A percentile compares a stretch with the other conserved stretches of the same genome.
phyloP scores from a whole-genome alignment of 2,113 vertebrate species.

The Leucopternis melanops region DNA sequence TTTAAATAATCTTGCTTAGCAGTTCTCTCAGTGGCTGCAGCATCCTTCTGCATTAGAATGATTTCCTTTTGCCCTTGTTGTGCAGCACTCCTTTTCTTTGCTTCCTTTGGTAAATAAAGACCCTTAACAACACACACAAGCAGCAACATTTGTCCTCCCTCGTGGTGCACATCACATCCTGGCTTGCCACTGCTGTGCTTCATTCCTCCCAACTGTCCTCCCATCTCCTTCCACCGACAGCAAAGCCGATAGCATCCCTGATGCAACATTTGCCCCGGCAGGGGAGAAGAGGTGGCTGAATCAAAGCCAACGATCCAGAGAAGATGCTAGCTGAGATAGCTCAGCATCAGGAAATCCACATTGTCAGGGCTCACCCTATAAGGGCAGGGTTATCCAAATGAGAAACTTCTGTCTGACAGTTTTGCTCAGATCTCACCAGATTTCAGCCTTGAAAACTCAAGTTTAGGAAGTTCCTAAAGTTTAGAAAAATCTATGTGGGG shows the following conservation, averaged over 20 bases:
- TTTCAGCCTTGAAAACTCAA: not conserved
- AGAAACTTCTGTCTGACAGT: not conserved
- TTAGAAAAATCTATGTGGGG: not conserved
- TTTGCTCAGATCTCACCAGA: not conserved
- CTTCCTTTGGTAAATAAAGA: not conserved
- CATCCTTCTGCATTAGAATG: not conserved
- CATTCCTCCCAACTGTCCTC: not conserved
- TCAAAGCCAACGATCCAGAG: not conserved
- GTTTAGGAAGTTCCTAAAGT: not conserved
- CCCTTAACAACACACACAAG: not conserved
- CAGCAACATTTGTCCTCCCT: not conserved
- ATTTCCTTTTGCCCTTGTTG: not conserved
- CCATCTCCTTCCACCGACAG: not conserved
- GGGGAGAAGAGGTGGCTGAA: not conserved
- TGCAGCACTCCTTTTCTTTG: not conserved
- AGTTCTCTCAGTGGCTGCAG: not conserved
- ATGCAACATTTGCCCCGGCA: not conserved
- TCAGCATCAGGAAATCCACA: not conserved
- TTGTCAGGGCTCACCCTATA: not conserved
- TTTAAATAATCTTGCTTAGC: slow-evolving; percentile 3
- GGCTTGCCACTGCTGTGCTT: not conserved
- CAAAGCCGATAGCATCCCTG: accelerated
- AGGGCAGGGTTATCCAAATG: not conserved
- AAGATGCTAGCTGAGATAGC: not conserved
- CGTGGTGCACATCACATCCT: not conserved